Evolutionary conservation across 92 coral and sea anemone species (phyloP).

Genomic region (Epizoanthus illoricatus): DNA sequence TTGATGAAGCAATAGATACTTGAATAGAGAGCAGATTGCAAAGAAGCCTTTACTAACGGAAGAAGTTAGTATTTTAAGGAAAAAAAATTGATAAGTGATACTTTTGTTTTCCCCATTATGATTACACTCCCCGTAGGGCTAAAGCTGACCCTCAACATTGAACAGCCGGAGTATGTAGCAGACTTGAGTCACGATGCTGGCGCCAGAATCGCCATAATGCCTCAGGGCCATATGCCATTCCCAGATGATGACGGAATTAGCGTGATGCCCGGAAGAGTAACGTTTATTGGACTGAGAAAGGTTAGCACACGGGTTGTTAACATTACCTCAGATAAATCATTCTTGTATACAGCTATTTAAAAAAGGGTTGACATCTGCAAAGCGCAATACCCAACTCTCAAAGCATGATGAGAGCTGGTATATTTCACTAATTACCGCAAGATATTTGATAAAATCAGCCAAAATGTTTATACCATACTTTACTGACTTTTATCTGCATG

Average conservation of each 20-base stretch:
- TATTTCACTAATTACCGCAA: no score
- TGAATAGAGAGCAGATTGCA: not conserved
- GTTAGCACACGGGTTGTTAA: not conserved
- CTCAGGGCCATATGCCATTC: slow-evolving; percentile 44
- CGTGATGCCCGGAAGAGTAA: slow-evolving; percentile 39
- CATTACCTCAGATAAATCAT: no score
- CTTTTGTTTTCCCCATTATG: not conserved
- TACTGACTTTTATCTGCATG: no score
- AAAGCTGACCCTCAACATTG: slow-evolving; percentile 38
- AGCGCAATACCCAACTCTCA: no score
- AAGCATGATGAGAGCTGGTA: no score
- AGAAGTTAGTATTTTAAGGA: not conserved
- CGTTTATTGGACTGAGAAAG: slow-evolving; percentile 28
- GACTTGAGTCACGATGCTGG: slow-evolving; percentile 49
- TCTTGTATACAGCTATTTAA: no score
- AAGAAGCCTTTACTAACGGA: not conserved
- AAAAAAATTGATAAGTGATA: not conserved
- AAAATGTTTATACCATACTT: no score
- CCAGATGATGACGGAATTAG: slow-evolving; percentile 57
- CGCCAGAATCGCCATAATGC: slow-evolving; percentile 30
- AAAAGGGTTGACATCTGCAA: no score
- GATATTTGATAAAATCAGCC: no score
- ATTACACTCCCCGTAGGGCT: slow-evolving; percentile 21
- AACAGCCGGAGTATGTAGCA: slow-evolving; percentile 15
- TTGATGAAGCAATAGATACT: no score